Conservation (phyloP, 2,113 vertebrate genomes). For the Orthochromis indermauri region DNA sequence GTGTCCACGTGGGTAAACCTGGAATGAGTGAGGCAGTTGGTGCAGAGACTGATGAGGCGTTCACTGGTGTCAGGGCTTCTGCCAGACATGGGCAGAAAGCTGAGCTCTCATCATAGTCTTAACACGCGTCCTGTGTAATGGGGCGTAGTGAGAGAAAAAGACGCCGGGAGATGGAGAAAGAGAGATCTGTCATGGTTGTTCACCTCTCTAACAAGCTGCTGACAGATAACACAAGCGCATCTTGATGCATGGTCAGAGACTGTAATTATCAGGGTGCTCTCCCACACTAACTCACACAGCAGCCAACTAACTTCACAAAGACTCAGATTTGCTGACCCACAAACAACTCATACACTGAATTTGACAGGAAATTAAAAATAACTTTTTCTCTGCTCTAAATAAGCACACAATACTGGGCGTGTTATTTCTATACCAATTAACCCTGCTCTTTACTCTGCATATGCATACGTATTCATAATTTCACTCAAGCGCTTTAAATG, state of each 20-base stretch:
- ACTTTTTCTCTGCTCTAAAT: not conserved
- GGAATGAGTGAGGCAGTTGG: not conserved
- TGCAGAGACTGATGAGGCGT: constrained; percentile 19
- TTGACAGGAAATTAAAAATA: not conserved
- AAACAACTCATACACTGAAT: not conserved
- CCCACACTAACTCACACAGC: not conserved
- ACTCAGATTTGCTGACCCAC: not conserved
- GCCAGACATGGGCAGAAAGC: constrained; percentile 37
- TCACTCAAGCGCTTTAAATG: not conserved
- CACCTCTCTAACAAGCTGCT: constrained; percentile 46
- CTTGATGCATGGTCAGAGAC: constrained; percentile 17
- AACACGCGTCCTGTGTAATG: constrained; percentile 34
- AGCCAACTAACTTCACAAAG: not conserved
- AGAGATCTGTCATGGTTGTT: constrained; percentile 37
- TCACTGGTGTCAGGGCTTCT: constrained; percentile 10
- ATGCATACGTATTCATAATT: not conserved
- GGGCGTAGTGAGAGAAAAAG: constrained; percentile 31
- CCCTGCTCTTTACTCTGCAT: not conserved
- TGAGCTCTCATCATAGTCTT: constrained; percentile 19
- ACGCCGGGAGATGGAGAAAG: not conserved
- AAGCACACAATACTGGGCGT: not conserved
- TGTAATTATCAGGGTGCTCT: not conserved
- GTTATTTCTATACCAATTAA: not conserved
- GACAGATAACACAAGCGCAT: constrained; percentile 51
- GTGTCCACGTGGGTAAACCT: not conserved